phyloP scores from a whole-genome alignment of 2,113 vertebrate genomes.

The Cryptotis parvus region DNA sequence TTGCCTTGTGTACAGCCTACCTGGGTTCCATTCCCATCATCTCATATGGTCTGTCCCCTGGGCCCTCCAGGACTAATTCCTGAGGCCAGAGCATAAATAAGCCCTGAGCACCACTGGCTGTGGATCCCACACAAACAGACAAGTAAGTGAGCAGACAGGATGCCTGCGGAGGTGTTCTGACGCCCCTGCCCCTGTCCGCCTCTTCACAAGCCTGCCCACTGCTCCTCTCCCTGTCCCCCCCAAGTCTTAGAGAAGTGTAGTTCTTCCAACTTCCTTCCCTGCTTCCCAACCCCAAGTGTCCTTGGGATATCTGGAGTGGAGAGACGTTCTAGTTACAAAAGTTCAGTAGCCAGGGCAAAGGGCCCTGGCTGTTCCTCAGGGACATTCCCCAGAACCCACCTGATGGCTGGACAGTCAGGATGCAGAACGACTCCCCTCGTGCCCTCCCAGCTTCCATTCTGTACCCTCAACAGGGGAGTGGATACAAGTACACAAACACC shows the following conservation, averaged over 20 bases:
- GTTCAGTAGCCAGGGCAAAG: neutral
- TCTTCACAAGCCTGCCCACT: neutral
- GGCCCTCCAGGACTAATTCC: too few species aligned
- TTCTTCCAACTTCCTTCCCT: neutral
- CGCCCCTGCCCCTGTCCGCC: neutral
- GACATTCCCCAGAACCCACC: neutral
- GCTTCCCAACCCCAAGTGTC: neutral
- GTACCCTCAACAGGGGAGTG: neutral
- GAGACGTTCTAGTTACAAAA: conserved; percentile 39
- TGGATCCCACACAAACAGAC: too few species aligned
- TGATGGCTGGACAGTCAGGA: neutral
- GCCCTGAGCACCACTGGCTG: too few species aligned
- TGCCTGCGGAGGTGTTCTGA: neutral
- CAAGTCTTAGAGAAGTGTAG: neutral
- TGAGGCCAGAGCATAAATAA: too few species aligned
- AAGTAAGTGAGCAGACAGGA: too few species aligned
- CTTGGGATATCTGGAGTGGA: conserved; percentile 1
- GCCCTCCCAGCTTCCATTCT: neutral
- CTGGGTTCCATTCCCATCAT: too few species aligned
- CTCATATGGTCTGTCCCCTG: too few species aligned
- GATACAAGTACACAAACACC: neutral
- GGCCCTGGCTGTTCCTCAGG: neutral
- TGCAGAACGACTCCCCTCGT: neutral
- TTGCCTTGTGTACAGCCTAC: too few species aligned
- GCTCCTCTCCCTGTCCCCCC: neutral